A percentile compares a stretch with the other conserved stretches of the same genome.
Conservation (phyloP, 2,888 invertebrate genomes). For the Schizaphis graminum region DNA sequence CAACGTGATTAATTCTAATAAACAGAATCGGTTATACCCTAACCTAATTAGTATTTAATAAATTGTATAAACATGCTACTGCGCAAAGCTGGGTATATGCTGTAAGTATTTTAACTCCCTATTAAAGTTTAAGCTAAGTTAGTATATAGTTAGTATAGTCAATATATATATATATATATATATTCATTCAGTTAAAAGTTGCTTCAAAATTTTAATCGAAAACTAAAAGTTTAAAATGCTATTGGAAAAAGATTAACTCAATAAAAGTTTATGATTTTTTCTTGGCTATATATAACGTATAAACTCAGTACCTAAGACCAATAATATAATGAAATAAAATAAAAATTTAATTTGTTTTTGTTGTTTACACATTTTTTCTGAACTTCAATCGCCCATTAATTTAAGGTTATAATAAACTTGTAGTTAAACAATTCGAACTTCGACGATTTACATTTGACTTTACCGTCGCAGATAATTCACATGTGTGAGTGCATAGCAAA, state of each 20-base stretch:
- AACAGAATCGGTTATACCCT: not conserved
- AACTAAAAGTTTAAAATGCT: not conserved
- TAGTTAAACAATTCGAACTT: not conserved
- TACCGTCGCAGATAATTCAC: not conserved
- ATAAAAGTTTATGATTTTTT: not conserved
- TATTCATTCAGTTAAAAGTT: not conserved
- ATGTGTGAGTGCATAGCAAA: not conserved
- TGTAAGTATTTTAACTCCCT: not conserved
- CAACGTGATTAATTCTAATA: not conserved
- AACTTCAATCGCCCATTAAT: not conserved
- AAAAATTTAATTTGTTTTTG: not conserved
- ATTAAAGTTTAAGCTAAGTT: not conserved
- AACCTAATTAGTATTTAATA: not conserved
- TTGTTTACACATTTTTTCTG: not conserved
- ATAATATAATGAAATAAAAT: not conserved
- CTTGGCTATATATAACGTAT: not conserved
- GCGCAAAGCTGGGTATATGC: not conserved
- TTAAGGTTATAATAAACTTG: not conserved
- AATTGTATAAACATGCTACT: not conserved
- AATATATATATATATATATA: too few species aligned
- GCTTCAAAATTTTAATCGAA: not conserved
- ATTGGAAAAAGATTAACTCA: not conserved
- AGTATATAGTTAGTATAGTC: too few species aligned
- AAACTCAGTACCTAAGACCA: not conserved
- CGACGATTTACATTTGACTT: not conserved